Evolutionary conservation across 2,888 invertebrate genomes (phyloP).

Genomic region (Chironomus riparius): DNA sequence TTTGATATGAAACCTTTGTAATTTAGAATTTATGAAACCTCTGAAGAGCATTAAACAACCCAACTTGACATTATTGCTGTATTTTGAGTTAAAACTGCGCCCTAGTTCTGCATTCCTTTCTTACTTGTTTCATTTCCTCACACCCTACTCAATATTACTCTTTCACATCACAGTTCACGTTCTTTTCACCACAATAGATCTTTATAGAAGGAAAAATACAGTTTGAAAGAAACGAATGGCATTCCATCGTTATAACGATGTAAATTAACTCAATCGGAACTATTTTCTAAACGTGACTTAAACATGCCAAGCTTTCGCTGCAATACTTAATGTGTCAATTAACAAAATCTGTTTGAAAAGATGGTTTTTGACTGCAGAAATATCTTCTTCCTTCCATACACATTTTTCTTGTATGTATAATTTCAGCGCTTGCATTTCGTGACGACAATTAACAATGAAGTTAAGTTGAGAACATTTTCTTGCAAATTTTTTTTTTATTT

Average conservation of each 20-base stretch:
- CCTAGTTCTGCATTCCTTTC: no score
- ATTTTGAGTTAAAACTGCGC: no score
- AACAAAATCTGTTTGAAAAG: neutral
- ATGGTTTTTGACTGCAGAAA: neutral
- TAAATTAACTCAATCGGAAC: conserved; percentile 16
- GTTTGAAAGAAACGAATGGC: no score
- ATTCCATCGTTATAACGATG: neutral
- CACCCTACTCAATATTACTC: neutral
- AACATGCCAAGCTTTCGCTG: neutral
- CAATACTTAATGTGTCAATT: conserved; percentile 18
- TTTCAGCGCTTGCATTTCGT: conserved; percentile 5
- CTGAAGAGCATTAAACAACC: no score
- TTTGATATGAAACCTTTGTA: no score
- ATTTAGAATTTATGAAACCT: no score
- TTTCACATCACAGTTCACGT: no score
- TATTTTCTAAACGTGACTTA: conserved; percentile 11
- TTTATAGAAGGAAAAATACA: no score
- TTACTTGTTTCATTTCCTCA: no score
- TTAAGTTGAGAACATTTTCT: neutral
- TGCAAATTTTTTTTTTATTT: neutral
- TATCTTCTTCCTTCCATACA: neutral
- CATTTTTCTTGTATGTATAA: neutral
- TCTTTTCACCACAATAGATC: no score
- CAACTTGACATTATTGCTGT: no score
- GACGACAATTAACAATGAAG: conserved; percentile 5